phyloP scores from a whole-genome alignment of 2,113 vertebrate species.

The Silurus glanis region DNA sequence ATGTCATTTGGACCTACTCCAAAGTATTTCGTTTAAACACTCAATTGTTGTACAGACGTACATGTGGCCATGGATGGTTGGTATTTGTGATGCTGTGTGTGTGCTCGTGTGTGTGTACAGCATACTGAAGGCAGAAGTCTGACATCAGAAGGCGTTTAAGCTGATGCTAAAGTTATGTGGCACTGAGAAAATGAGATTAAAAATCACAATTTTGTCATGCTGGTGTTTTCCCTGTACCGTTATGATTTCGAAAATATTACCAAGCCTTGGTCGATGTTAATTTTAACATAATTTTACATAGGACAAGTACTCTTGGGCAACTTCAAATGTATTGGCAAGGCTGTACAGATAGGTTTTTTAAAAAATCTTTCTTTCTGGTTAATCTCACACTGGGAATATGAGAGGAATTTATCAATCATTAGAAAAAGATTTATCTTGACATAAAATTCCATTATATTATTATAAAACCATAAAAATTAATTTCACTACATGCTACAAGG shows the following conservation, averaged over 20 bases:
- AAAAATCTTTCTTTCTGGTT: not conserved
- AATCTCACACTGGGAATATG: not conserved
- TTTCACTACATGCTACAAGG: not conserved
- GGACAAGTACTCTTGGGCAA: not conserved
- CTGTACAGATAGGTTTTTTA: not conserved
- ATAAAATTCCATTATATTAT: no score
- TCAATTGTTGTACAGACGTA: constrained; percentile 23
- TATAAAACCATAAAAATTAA: not conserved
- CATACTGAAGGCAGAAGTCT: constrained; percentile 26
- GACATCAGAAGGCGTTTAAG: not conserved
- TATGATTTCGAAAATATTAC: not conserved
- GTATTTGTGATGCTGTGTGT: no score
- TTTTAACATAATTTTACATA: not conserved
- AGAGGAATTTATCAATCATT: not conserved
- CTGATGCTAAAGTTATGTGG: constrained; percentile 29
- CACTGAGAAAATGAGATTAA: constrained; percentile 46
- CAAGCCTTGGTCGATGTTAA: not conserved
- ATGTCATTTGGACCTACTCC: constrained; percentile 35
- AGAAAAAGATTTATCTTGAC: not conserved
- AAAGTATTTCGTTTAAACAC: constrained; percentile 29
- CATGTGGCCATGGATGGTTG: not conserved
- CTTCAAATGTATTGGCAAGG: not conserved
- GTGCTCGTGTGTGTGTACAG: not conserved
- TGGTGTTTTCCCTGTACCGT: constrained; percentile 21
- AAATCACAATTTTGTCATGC: constrained; percentile 29